Base-by-base conservation (phyloP, 2,888 invertebrate species). In the Cartodere bifasciata region DNA sequence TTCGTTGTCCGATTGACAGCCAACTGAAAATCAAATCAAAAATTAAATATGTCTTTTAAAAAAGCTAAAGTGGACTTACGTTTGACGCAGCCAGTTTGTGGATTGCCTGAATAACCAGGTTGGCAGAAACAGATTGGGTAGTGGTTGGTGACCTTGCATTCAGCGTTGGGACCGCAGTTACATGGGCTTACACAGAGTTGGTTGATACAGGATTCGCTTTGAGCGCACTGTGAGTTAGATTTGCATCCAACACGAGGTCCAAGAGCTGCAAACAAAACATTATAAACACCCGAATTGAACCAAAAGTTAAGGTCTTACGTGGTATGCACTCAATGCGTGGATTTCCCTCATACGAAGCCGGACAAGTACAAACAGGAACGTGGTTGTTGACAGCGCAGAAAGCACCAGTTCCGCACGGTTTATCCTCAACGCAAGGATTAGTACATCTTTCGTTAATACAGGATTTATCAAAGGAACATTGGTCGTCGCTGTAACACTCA, bases 41-140 rank as follows among this genome's bases (percentile, higher is more conserved):
- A 13, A 13, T 15, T 6, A 27, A 13, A 3, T 23, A n/a, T 25
- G 9, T 26, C 7, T 26, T 25, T 25, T 16, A 12, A 10, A 14
- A 31, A 16, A 14, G 9, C 9, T 31, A 16, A 13, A 3, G 16
- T 31, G 11, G 11, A 46, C 57, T 60, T 65, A 76, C 76, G 68
- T 67, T 82, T 80, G 14, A 69, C 64, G 50, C 90, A 90, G 28
- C 82, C 83, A 32, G 68, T 67, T 59, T 83, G 84, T 12, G 87
- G 84, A 58, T 86, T 85, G 50, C 88, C 90, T 22, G 84, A 83
- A 56, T 73, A 87, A 28, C 85, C 86, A 20, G 76, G 70, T 48
- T 72, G 70, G 55, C 90, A 91, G 47, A 70, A 76, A 55, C 90
- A 91, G 10, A 82, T 76, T 10, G 88, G 85, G 58, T 85, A 83